phyloP scores from a whole-genome alignment of 1,140 invertebrate genomes.

The Idris sp. region DNA sequence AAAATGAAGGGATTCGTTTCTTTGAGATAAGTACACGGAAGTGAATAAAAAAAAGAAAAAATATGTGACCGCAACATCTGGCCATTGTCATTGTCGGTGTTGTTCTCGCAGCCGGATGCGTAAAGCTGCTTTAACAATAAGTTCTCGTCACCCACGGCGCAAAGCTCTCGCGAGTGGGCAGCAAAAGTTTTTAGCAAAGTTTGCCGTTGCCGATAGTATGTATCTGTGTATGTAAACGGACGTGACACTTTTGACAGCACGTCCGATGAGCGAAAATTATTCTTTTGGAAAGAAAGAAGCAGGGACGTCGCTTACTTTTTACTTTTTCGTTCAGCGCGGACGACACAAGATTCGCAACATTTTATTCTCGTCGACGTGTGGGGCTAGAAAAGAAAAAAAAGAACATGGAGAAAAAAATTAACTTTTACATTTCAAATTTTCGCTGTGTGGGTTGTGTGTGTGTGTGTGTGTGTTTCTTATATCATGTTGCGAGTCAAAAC shows the following conservation, averaged over 20 bases:
- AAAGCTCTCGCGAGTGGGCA: slow-evolving; percentile 42
- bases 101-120: slow-evolving; percentile 43
- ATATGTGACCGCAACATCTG: slow-evolving; percentile 22
- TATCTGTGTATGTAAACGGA: slow-evolving; percentile 33
- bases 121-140: slow-evolving; percentile 48
- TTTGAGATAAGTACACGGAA: too few species aligned
- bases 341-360: background rate
- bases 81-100: slow-evolving; percentile 32
- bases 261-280: slow-evolving; percentile 16
- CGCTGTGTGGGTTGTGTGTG: too few species aligned
- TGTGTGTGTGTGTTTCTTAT: too few species aligned
- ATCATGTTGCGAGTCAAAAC: too few species aligned
- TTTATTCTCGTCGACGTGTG: too few species aligned
- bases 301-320: slow-evolving; percentile 15
- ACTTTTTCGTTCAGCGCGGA: background rate
- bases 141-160: slow-evolving; percentile 42
- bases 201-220: slow-evolving; percentile 13
- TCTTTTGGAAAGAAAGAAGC: slow-evolving; percentile 15
- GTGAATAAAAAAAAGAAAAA: slow-evolving; percentile 1
- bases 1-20: too few species aligned
- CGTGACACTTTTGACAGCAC: slow-evolving; percentile 42
- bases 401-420: too few species aligned
- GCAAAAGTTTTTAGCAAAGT: slow-evolving; percentile 55
- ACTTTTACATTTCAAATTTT: too few species aligned
- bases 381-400: too few species aligned